A percentile compares a stretch with the other conserved stretches of the same genome.
phyloP scores from a whole-genome alignment of 2,113 vertebrate genomes.

The Empidonax alnorum region DNA sequence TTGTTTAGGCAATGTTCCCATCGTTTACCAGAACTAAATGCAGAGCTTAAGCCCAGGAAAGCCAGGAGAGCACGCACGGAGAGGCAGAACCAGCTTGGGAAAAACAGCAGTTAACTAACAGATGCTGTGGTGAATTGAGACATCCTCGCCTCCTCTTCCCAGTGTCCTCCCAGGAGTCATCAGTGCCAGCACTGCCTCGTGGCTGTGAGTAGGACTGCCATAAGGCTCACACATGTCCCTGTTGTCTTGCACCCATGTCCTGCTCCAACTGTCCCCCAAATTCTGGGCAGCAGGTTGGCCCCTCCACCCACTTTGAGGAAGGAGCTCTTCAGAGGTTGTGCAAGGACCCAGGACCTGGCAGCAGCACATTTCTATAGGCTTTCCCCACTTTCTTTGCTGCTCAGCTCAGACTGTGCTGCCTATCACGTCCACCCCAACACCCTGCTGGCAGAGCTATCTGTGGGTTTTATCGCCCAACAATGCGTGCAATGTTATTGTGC shows the following conservation, averaged over 20 bases:
- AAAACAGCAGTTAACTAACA: neutral
- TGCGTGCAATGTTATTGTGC: slow-evolving; percentile 65
- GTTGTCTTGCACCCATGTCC: fast-evolving
- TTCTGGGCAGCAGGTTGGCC: neutral
- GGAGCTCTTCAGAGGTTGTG: neutral
- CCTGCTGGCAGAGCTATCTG: slow-evolving; percentile 34
- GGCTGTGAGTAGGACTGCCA: neutral
- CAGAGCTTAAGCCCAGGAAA: neutral
- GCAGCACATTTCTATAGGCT: neutral
- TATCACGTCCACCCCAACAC: slow-evolving; percentile 37
- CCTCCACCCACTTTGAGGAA: neutral
- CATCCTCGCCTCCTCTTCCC: neutral
- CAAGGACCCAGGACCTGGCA: neutral
- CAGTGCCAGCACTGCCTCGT: neutral
- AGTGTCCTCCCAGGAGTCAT: neutral
- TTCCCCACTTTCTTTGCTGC: fast-evolving
- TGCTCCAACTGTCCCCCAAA: neutral
- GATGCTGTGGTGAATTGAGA: neutral
- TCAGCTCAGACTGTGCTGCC: neutral
- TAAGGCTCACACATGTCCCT: neutral
- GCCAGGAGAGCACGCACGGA: neutral
- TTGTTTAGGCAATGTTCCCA: neutral
- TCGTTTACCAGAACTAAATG: neutral
- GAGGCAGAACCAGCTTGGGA: neutral
- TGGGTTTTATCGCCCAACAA: slow-evolving; percentile 63